Percentiles rank a stretch among this genome's conserved stretches.
Evolutionary conservation across 2,888 invertebrate species (phyloP).

Genomic region (Molorchus minor): DNA sequence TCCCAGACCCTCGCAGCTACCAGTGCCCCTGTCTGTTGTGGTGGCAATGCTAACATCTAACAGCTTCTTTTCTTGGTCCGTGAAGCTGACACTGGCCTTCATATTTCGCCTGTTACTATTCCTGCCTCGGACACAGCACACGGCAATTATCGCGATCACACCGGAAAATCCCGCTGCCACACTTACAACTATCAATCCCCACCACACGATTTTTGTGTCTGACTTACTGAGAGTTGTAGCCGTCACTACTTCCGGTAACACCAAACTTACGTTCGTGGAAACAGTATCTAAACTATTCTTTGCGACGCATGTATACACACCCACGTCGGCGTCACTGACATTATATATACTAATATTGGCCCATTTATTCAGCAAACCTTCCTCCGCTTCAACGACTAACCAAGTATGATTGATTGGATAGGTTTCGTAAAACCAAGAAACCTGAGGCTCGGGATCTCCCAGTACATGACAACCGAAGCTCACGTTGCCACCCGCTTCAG

Average conservation of each 20-base stretch:
- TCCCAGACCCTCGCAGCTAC: slow-evolving; percentile 67
- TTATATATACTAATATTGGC: slow-evolving; percentile 84
- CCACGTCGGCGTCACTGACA: slow-evolving; percentile 82
- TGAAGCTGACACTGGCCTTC: slow-evolving; percentile 83
- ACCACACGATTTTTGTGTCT: slow-evolving; percentile 77
- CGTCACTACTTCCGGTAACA: slow-evolving; percentile 74
- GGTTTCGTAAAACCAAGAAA: slow-evolving; percentile 85
- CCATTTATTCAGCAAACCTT: slow-evolving; percentile 69
- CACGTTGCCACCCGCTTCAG: slow-evolving; percentile 83
- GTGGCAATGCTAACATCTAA: slow-evolving; percentile 82
- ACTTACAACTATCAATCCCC: slow-evolving; percentile 76
- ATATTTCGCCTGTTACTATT: slow-evolving; percentile 72
- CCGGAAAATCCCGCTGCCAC: slow-evolving; percentile 72
- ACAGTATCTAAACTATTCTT: slow-evolving; percentile 72
- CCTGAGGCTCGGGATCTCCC: slow-evolving; percentile 85
- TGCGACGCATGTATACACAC: slow-evolving; percentile 85
- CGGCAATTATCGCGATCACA: slow-evolving; percentile 69
- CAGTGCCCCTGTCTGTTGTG: slow-evolving; percentile 70
- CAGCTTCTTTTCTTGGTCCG: slow-evolving; percentile 88
- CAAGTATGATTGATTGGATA: slow-evolving; percentile 68
- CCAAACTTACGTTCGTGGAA: slow-evolving; percentile 71
- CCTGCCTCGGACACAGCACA: slow-evolving; percentile 67
- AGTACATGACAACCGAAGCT: slow-evolving; percentile 83
- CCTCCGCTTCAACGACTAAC: slow-evolving; percentile 62
- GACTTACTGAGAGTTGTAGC: slow-evolving; percentile 80